A percentile compares a stretch with the other conserved stretches of the same genome.
Evolutionary conservation across 2,888 invertebrate genomes (phyloP).

Genomic region (Byasa hedistus): DNA sequence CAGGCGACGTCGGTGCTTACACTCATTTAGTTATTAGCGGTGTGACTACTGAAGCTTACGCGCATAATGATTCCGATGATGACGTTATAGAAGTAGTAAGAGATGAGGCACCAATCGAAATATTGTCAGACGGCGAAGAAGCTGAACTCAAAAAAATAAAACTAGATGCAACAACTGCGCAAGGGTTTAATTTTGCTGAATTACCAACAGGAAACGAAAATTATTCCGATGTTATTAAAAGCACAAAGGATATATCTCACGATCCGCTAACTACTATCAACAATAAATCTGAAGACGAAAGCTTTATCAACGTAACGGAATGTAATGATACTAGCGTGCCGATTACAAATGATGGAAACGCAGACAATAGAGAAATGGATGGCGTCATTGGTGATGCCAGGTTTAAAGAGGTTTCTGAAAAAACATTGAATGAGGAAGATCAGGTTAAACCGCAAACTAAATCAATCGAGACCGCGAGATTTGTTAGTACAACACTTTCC

Average conservation of each 20-base stretch:
- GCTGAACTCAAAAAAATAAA: slow-evolving; percentile 48
- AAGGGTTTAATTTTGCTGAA: slow-evolving; percentile 29
- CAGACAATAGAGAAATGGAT: slow-evolving; percentile 1
- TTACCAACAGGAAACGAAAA: slow-evolving; percentile 8
- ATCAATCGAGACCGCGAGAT: neutral
- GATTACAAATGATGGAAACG: neutral
- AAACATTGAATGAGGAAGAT: neutral
- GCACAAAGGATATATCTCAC: neutral
- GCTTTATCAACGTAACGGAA: slow-evolving; percentile 10
- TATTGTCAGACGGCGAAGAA: slow-evolving; percentile 71
- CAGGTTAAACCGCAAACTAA: neutral
- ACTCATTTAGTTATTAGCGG: slow-evolving; percentile 44
- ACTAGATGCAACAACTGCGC: slow-evolving; percentile 28
- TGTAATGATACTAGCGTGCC: slow-evolving; percentile 1
- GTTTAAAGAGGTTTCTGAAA: slow-evolving; percentile 16
- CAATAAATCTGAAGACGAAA: slow-evolving; percentile 5
- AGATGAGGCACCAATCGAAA: slow-evolving; percentile 72
- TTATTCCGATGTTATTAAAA: neutral
- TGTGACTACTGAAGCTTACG: slow-evolving; percentile 40
- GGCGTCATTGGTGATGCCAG: neutral
- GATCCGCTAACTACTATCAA: slow-evolving; percentile 16
- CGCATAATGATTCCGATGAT: slow-evolving; percentile 63
- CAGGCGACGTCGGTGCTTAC: slow-evolving; percentile 34
- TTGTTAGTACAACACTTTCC: neutral
- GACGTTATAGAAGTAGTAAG: slow-evolving; percentile 72